These are phyloP conservation scores for Leptinotarsa haldemani DNA, from an alignment of 2,888 invertebrate species.

Conservation along the genomic window DNA sequence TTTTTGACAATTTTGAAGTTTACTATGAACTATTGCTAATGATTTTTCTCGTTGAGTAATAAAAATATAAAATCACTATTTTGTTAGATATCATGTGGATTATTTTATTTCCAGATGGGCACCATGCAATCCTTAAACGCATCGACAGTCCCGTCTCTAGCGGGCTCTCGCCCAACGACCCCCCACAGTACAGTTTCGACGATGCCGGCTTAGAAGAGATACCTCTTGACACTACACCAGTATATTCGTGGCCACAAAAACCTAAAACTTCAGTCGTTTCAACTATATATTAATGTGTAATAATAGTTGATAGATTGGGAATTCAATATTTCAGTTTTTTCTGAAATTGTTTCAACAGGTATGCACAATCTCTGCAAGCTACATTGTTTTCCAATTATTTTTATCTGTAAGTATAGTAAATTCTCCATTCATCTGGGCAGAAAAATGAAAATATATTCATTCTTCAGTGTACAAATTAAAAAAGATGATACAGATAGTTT, in stretches of 20 bases:
- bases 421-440: too few relatives aligned
- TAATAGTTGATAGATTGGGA: not conserved
- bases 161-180: constrained; percentile 89
- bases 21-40: not conserved
- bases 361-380: too few relatives aligned
- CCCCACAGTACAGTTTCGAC: constrained; percentile 92
- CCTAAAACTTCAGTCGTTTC: constrained; percentile 42
- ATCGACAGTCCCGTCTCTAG: constrained; percentile 86
- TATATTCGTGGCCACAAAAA: constrained; percentile 36
- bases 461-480: too few relatives aligned
- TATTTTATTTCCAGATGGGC: constrained; percentile 76
- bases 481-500: too few relatives aligned
- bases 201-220: constrained; percentile 72
- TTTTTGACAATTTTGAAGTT: constrained; percentile 43
- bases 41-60: not conserved
- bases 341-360: too few relatives aligned
- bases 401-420: too few relatives aligned
- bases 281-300: constrained; percentile 39
- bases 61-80: not conserved
- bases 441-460: too few relatives aligned
- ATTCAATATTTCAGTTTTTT: not conserved
- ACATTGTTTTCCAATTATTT: too few relatives aligned
- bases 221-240: constrained; percentile 42
- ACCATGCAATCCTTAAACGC: constrained; percentile 88
- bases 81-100: not conserved